Evolutionary conservation across 2,113 vertebrate species (phyloP), one percentile per base, ranked within the genome.

Genomic region (Poicephalus meyeri): DNA sequence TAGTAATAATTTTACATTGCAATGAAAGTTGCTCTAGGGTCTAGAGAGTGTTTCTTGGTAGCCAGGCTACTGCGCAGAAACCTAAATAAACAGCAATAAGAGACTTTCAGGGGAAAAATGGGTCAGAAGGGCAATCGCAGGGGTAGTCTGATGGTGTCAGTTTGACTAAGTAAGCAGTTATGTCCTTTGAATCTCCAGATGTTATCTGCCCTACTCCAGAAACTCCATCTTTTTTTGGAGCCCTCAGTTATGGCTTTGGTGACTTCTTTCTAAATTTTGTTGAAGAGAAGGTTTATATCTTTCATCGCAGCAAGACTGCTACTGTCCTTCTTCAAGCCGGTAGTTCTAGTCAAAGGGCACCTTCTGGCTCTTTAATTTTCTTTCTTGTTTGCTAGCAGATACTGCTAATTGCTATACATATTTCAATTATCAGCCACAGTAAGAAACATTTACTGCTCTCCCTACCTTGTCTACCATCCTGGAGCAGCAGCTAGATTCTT

Each of bases 21-120:
- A 72, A 8, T 71, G 23, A 39, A n/a, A 60, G 35, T 33, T 60
- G 39, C n/a, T 89, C 4, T 73, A 23, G 35, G 33, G 39, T 77
- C 33, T 63, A 61, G 50, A 28, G 2, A 44, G 41, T 29, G 17
- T 39, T 74, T 89, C 47, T 81, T 50, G 25, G 23, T 74, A 84
- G 47, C 10, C 80, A 71, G 25, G 1, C 1, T n/a, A 41, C 23
- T 63, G 9, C 0, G 0, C 1, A 46, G 73, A 91, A 79, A 63
- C 39, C 20, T 71, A 37, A 91, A 86, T 50, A 91, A 83, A 63
- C 8, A 52, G 11, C n/a, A 66, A 10, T 24, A n/a, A 26, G 19
- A 84, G 10, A 46, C 4, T 39, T 71, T 16, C 8, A n/a, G 24
- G 33, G 29, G 9, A 3, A 46, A 68, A 56, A 29, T 25, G 52